phyloP scores from a whole-genome alignment of 2,113 vertebrate species.

The Progne subis region DNA sequence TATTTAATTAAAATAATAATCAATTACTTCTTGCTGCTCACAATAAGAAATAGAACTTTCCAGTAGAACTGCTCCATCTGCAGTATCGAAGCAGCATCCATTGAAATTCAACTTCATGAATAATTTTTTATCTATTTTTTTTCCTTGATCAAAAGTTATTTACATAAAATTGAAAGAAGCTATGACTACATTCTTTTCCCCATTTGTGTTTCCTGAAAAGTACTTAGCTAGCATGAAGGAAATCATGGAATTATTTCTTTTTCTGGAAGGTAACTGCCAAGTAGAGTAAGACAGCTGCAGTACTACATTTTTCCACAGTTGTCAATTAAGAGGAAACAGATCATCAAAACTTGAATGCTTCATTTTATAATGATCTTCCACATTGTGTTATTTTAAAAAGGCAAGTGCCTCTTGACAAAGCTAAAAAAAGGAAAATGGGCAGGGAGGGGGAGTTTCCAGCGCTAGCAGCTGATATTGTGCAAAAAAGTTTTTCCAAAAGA shows the following conservation, averaged over 20 bases:
- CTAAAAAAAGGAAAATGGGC: not conserved
- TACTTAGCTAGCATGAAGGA: slow-evolving; percentile 3
- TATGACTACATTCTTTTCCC: slow-evolving; percentile 1
- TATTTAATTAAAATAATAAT: slow-evolving; percentile 65
- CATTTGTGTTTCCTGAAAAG: slow-evolving; percentile 33
- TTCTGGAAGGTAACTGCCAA: slow-evolving; percentile 54
- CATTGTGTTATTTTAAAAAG: slow-evolving; percentile 47
- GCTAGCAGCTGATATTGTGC: slow-evolving; percentile 19
- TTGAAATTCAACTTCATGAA: slow-evolving; percentile 43
- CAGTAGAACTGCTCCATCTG: slow-evolving; percentile 58
- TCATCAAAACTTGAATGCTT: slow-evolving; percentile 74
- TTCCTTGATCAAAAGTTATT: not conserved
- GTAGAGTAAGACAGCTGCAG: slow-evolving; percentile 62
- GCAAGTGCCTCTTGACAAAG: slow-evolving; percentile 59
- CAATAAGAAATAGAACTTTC: slow-evolving; percentile 39
- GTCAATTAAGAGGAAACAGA: slow-evolving; percentile 71
- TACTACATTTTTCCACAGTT: slow-evolving; percentile 48
- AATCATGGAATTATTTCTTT: slow-evolving; percentile 10
- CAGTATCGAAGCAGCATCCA: slow-evolving; percentile 27
- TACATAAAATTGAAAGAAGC: slow-evolving; percentile 23
- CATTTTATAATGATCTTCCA: slow-evolving; percentile 59
- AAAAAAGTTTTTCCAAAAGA: not conserved
- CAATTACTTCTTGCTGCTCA: slow-evolving; percentile 49
- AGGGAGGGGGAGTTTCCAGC: not conserved
- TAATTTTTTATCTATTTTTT: slow-evolving; percentile 18